Evolutionary conservation across 2,113 vertebrate species (phyloP).

Genomic region (Macrotus californicus): DNA sequence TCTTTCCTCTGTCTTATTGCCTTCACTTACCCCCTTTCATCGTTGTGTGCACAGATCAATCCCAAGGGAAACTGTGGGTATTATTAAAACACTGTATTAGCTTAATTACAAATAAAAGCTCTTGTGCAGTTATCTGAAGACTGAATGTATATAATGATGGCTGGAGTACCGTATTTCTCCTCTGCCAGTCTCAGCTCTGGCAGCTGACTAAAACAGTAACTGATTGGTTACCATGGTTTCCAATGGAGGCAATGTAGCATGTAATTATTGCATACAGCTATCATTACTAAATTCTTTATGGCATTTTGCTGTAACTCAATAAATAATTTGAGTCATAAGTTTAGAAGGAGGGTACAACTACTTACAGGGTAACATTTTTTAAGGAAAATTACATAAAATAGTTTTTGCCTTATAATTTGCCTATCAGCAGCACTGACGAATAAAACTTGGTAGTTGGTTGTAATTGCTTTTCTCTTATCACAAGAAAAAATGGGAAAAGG

Average conservation of each 20-base stretch:
- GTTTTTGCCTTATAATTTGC: slow-evolving; percentile 17
- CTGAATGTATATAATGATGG: slow-evolving; percentile 53
- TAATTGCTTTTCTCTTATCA: slow-evolving; percentile 57
- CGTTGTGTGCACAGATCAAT: not conserved
- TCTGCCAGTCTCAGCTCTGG: slow-evolving; percentile 57
- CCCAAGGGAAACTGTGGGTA: slow-evolving; percentile 38
- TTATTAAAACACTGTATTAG: slow-evolving; percentile 22
- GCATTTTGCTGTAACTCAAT: slow-evolving; percentile 66
- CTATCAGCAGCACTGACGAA: slow-evolving; percentile 18
- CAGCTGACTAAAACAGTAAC: slow-evolving; percentile 67
- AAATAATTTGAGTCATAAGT: slow-evolving; percentile 69
- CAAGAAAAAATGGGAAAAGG: slow-evolving; percentile 39
- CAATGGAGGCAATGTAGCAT: slow-evolving; percentile 68
- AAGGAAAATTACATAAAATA: slow-evolving; percentile 29
- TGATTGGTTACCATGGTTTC: slow-evolving; percentile 77
- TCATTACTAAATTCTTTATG: slow-evolving; percentile 75
- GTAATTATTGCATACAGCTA: slow-evolving; percentile 72
- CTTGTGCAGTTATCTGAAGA: slow-evolving; percentile 51
- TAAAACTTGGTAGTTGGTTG: slow-evolving; percentile 40
- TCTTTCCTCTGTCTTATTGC: not conserved
- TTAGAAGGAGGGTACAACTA: slow-evolving; percentile 53
- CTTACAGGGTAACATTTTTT: slow-evolving; percentile 37
- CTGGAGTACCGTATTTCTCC: slow-evolving; percentile 56
- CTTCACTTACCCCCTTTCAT: not conserved
- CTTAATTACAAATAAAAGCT: slow-evolving; percentile 68